Conservation (phyloP, 2,113 vertebrate species). For the Pseudopipra pipra region DNA sequence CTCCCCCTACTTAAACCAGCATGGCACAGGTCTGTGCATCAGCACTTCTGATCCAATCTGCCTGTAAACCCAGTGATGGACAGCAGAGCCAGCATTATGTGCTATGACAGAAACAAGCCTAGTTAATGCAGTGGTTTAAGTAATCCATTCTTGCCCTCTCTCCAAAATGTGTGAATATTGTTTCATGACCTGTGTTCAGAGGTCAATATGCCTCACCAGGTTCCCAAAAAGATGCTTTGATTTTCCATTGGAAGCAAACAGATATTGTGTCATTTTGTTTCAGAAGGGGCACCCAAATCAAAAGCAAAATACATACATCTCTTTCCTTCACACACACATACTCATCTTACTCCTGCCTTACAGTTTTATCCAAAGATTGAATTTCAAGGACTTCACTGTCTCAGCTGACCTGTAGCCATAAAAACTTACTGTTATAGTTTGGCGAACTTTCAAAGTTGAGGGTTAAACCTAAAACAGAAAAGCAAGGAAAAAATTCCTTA, state of each 20-base stretch:
- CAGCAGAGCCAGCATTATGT: background rate
- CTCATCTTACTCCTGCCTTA: background rate
- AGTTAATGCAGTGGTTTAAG: background rate
- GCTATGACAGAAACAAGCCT: background rate
- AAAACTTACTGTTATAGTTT: background rate
- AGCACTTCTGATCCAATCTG: fast-evolving
- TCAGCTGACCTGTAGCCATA: background rate
- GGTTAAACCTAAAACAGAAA: background rate
- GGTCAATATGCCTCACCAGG: background rate
- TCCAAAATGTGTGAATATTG: background rate
- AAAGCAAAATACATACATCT: background rate
- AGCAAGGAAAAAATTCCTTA: background rate
- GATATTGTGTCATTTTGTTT: background rate
- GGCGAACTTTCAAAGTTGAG: background rate
- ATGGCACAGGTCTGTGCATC: background rate
- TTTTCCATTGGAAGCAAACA: background rate
- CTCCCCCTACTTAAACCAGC: background rate
- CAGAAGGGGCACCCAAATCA: background rate
- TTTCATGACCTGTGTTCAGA: fast-evolving
- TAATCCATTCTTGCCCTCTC: background rate
- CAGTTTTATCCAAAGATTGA: background rate
- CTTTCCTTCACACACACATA: background rate
- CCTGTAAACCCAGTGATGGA: background rate
- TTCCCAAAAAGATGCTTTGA: background rate
- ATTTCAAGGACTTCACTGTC: background rate